These are phyloP conservation scores for Sclerurus mexicanus DNA, from an alignment of 2,113 vertebrate species.

Conservation along the genomic window DNA sequence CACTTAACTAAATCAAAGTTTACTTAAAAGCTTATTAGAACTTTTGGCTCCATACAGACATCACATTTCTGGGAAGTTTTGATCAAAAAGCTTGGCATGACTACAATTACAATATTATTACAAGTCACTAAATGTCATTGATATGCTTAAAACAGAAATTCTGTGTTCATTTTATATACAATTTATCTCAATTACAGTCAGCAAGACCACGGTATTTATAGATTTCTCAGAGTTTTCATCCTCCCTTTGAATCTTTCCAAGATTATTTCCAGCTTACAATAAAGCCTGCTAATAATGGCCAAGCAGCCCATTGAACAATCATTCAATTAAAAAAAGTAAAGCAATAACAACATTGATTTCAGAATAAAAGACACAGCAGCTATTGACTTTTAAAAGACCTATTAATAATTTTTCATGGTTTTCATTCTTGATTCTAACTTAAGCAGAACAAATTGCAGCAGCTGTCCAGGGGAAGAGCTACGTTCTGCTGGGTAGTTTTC, in stretches of 20 bases:
- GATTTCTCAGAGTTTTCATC: background rate
- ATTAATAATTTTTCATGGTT: background rate
- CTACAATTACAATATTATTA: conserved; percentile 51
- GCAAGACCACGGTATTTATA: background rate
- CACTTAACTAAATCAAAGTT: conserved; percentile 46
- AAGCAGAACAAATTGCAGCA: background rate
- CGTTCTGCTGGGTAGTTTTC: background rate
- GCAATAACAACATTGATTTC: background rate
- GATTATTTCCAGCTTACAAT: background rate
- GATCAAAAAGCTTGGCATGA: conserved; percentile 27
- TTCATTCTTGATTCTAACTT: background rate
- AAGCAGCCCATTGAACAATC: background rate
- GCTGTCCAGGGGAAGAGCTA: background rate
- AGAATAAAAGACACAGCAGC: background rate
- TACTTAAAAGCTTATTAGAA: conserved; percentile 33
- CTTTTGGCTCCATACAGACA: background rate
- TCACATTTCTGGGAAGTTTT: conserved; percentile 56
- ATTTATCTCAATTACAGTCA: background rate
- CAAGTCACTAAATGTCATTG: background rate
- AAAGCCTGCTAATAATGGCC: background rate
- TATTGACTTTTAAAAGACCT: background rate
- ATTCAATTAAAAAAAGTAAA: background rate
- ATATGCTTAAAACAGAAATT: conserved; percentile 1
- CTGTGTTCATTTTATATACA: background rate
- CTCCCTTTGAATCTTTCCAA: background rate